These are phyloP conservation scores for Cardiocondyla obscurior DNA, from an alignment of 1,140 invertebrate species.

Conservation along the genomic window DNA sequence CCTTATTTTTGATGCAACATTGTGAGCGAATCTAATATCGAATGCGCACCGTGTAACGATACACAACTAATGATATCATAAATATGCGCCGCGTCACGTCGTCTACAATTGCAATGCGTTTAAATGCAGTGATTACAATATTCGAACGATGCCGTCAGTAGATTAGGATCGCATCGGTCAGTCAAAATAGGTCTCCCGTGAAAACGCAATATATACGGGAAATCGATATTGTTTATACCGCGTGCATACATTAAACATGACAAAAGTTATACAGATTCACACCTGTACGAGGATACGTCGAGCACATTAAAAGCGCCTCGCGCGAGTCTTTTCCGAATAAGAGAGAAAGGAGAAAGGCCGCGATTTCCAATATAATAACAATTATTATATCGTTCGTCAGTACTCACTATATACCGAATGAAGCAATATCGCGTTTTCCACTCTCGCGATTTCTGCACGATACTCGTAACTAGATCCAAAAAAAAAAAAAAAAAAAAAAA, in stretches of 20 bases:
- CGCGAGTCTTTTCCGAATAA: not conserved
- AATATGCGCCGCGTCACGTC: slow-evolving; percentile 46
- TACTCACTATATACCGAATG: not conserved
- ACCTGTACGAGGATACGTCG: not conserved
- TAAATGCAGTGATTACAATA: slow-evolving; percentile 53
- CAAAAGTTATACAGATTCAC: not conserved
- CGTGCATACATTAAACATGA: not conserved
- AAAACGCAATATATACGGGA: slow-evolving; percentile 6
- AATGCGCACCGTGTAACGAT: slow-evolving; percentile 18
- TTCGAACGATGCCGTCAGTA: slow-evolving; percentile 41
- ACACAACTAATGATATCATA: slow-evolving; percentile 50
- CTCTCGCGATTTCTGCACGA: not conserved
- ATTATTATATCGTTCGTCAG: not conserved
- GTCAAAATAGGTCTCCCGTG: slow-evolving; percentile 32
- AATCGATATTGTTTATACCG: slow-evolving; percentile 26
- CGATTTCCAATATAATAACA: not conserved
- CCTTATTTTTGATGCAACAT: not conserved
- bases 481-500: too few species aligned
- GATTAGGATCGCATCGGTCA: slow-evolving; percentile 52
- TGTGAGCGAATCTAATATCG: slow-evolving; percentile 11
- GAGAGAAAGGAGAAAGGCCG: not conserved
- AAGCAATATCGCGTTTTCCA: not conserved
- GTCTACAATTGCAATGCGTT: slow-evolving; percentile 46
- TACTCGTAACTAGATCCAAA: not conserved
- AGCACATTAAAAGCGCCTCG: not conserved